Percentiles rank a stretch among this genome's conserved stretches.
phyloP scores from a whole-genome alignment of 2,888 invertebrate species.

The Heliconius ismenius region DNA sequence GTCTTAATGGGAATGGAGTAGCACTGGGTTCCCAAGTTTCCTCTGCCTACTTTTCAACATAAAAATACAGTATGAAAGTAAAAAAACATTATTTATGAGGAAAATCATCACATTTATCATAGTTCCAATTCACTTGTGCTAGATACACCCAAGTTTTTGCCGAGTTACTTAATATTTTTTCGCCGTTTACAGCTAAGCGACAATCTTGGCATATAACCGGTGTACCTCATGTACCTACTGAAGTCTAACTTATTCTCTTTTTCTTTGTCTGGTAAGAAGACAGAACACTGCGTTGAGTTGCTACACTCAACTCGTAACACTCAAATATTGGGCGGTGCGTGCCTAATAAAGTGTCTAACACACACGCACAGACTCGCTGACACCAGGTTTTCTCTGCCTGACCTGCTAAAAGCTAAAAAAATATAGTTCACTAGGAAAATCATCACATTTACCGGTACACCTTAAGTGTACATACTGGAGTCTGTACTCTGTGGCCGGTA shows the following conservation, averaged over 20 bases:
- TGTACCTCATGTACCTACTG: not conserved
- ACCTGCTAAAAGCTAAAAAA: not conserved
- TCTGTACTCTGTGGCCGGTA: not conserved
- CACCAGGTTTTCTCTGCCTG: not conserved
- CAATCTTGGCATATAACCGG: constrained; percentile 14
- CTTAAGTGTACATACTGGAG: not conserved
- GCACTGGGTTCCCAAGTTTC: not conserved
- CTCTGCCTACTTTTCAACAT: not conserved
- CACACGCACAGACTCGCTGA: not conserved
- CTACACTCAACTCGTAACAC: not conserved
- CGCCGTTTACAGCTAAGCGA: constrained; percentile 31
- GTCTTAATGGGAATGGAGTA: not conserved
- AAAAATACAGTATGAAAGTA: not conserved
- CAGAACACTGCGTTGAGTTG: not conserved
- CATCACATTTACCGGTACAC: not conserved
- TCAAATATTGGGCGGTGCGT: not conserved
- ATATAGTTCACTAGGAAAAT: not conserved
- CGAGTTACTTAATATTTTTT: constrained; percentile 12
- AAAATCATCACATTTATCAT: not conserved
- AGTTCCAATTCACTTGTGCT: not conserved
- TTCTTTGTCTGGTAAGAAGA: not conserved
- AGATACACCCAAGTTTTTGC: constrained; percentile 2
- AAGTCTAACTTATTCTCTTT: not conserved
- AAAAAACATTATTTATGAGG: not conserved
- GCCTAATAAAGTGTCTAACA: not conserved